Evolutionary conservation across 1,140 invertebrate genomes (phyloP).

Genomic region (Zaprionus taronus): DNA sequence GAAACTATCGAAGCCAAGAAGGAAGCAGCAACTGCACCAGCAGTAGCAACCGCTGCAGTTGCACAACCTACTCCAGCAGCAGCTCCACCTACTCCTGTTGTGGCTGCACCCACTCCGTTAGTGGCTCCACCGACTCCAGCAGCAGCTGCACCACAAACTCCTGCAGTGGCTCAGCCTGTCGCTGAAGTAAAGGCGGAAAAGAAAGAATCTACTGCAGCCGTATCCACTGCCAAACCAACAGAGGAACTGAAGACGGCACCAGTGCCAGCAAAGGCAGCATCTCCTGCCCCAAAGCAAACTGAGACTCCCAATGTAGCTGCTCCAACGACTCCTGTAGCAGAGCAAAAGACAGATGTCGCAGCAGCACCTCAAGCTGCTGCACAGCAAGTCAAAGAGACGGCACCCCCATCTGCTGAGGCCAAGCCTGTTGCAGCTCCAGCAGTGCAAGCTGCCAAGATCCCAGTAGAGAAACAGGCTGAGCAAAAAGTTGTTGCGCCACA

Average conservation of each 20-base stretch:
- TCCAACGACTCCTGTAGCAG: not conserved
- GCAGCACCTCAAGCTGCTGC: not conserved
- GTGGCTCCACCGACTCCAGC: not conserved
- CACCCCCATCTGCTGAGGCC: conserved; percentile 14
- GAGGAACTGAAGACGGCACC: not conserved
- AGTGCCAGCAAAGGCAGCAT: not conserved
- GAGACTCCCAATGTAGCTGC: not conserved
- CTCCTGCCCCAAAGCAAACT: conserved; percentile 4
- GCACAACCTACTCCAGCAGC: not conserved
- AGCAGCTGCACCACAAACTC: not conserved
- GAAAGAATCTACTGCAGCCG: not conserved
- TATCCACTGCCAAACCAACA: not conserved
- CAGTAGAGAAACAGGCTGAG: not conserved
- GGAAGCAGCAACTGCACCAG: not conserved
- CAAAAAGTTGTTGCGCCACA: not conserved
- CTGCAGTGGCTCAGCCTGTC: not conserved
- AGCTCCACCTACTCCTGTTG: not conserved
- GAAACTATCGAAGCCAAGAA: not conserved
- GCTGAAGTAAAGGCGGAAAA: conserved; percentile 13
- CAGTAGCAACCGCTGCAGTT: not conserved
- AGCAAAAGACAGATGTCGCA: not conserved
- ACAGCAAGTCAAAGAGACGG: conserved; percentile 11
- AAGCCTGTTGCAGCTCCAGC: conserved; percentile 1
- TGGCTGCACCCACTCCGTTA: not conserved
- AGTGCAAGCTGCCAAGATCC: not conserved